Base-by-base conservation (phyloP, 2,797 vertebrate species). In the Arctocebus calabarensis region DNA sequence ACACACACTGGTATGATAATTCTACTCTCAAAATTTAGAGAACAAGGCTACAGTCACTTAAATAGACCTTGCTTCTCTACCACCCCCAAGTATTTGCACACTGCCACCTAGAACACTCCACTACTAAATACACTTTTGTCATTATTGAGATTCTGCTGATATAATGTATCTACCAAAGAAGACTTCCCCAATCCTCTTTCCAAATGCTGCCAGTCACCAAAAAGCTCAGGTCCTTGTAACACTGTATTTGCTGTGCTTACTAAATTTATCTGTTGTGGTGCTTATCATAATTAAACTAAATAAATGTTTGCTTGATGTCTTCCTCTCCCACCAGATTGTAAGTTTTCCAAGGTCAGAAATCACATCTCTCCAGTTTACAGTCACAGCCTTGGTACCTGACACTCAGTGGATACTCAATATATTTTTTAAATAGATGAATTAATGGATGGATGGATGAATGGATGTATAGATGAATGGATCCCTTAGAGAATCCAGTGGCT, bases 41-140 rank as follows among this genome's bases (percentile, higher is more conserved):
- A 55, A 43, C 32, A 37, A 64, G 27, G 59, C 22, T 68, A 8
- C 16, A n/a, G 25, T n/a, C 37, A 74, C 79, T 59, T 48, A 29
- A 7, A 64, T 0, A 13, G 0, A 10, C 40, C 40, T 37, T 13
- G 0, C n/a, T 20, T 27, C 55, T 7, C 55, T 74, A 74, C 48
- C 4, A 7, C 23, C 92, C 74, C 48, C 9, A 7, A 64, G 37
- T 57, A 92, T 48, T 5, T 23, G 16, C 16, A 32, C 19, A 22
- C n/a, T 66, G 52, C 32, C 52, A 2, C 85, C 84, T 20, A 55
- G 91, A 74, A 79, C 17, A 34, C 13, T 13, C 11, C 40, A 23
- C 74, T 61, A 27, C 68, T 27, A 61, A 19, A 55, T 29, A 32
- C 1, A 27, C 5, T 71, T 57, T n/a, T 62, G 43, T 40, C 71